phyloP scores from a whole-genome alignment of 2,797 vertebrate genomes.

The Rhinogobio ventralis region DNA sequence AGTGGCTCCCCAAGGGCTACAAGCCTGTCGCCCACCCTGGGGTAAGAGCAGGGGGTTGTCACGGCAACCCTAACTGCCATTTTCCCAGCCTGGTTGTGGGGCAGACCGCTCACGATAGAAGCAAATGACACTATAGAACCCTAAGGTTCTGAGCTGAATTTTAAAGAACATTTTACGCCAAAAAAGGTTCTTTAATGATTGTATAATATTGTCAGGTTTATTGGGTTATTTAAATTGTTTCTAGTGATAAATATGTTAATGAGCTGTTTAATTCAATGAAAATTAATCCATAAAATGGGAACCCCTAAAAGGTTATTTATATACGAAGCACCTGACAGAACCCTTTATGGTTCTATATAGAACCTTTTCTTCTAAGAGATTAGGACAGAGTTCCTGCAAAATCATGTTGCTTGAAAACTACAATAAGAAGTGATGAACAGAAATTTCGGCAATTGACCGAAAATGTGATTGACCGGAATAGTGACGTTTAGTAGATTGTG shows the following conservation, averaged over 20 bases:
- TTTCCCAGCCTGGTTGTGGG: constrained; percentile 42
- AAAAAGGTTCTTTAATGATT: not conserved
- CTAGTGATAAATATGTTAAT: not conserved
- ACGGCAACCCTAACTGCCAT: constrained; percentile 49
- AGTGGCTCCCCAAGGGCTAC: constrained; percentile 7
- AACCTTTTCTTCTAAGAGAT: not conserved
- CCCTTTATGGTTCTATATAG: too few relatives aligned
- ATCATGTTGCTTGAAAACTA: not conserved
- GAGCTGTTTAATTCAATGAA: not conserved
- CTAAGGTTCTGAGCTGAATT: not conserved
- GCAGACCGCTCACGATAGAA: not conserved
- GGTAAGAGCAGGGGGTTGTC: constrained; percentile 45
- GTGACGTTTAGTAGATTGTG: not conserved
- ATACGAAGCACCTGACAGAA: not conserved
- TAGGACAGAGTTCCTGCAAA: not conserved
- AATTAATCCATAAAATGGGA: too few relatives aligned
- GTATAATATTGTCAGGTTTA: not conserved
- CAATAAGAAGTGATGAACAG: not conserved
- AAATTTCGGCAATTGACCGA: not conserved
- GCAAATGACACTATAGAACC: not conserved
- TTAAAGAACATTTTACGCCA: not conserved
- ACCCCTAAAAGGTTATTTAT: not conserved
- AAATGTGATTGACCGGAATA: not conserved
- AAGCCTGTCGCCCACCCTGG: constrained; percentile 32
- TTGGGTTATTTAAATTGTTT: not conserved